phyloP scores from a whole-genome alignment of 2,888 invertebrate species.

The Cataglyphis rosenhaueri region DNA sequence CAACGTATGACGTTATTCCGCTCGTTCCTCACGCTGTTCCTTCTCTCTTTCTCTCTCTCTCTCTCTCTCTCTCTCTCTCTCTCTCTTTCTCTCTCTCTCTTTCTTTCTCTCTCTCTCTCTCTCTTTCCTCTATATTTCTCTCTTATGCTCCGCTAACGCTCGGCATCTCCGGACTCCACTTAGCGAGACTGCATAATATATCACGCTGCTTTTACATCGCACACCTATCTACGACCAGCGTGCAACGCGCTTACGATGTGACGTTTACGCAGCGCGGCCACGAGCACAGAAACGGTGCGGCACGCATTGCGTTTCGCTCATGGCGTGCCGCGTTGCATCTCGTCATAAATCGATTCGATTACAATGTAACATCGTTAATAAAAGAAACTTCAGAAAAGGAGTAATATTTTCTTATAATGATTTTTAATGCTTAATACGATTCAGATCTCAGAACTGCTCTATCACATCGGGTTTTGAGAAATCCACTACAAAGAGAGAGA shows the following conservation, averaged over 20 bases:
- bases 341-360: not conserved
- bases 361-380: not conserved
- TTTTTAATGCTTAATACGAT: not conserved
- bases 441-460: not conserved
- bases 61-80: conserved; percentile 25
- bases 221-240: conserved; percentile 39
- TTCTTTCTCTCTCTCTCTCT: conserved; percentile 39
- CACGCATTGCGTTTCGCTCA: conserved; percentile 22
- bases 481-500: not conserved
- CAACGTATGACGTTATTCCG: conserved; percentile 38
- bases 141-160: conserved; percentile 35
- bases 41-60: conserved; percentile 47
- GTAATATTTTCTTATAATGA: not conserved
- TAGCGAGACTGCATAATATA: conserved; percentile 82
- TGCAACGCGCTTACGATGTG: conserved; percentile 5
- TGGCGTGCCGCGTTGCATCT: conserved; percentile 16
- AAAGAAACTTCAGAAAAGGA: not conserved
- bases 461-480: not conserved
- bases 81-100: conserved; percentile 44
- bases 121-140: not conserved
- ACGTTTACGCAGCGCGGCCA: conserved; percentile 51
- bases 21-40: conserved; percentile 39
- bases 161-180: conserved; percentile 77
- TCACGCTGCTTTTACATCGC: conserved; percentile 76
- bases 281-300: conserved; percentile 49